Percentiles rank a stretch among this genome's conserved stretches.
Evolutionary conservation across 2,888 invertebrate species (phyloP).

Genomic region (Aproaerema taeniolella): DNA sequence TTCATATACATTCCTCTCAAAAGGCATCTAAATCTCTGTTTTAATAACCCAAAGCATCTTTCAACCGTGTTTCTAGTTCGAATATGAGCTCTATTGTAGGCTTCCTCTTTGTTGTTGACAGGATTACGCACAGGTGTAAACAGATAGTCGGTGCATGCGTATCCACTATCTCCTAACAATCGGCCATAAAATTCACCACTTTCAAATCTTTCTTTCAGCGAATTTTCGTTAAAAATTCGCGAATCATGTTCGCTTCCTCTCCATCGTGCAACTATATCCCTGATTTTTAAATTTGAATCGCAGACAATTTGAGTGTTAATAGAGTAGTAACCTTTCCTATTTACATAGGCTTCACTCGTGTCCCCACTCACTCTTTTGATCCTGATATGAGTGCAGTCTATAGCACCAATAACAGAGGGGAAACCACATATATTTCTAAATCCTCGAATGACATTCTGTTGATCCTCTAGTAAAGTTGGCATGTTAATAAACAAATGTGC

Average conservation of each 20-base stretch:
- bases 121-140: conserved; percentile 21
- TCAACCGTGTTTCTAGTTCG: conserved; percentile 22
- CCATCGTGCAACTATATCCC: conserved; percentile 28
- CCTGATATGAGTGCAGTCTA: conserved; percentile 19
- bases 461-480: too few relatives aligned
- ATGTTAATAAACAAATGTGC: too few relatives aligned
- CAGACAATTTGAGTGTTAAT: conserved; percentile 27
- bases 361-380: conserved; percentile 14
- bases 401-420: conserved; percentile 12
- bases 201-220: conserved; percentile 12
- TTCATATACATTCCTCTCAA: conserved; percentile 28
- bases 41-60: conserved; percentile 27
- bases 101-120: conserved; percentile 9
- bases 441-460: too few relatives aligned
- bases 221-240: conserved; percentile 17
- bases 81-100: conserved; percentile 22
- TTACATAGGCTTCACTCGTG: conserved; percentile 11
- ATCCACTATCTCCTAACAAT: conserved; percentile 27
- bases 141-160: conserved; percentile 23
- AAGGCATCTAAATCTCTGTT: conserved; percentile 30
- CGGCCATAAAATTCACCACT: conserved; percentile 15
- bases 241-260: conserved; percentile 26
- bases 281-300: conserved; percentile 21
- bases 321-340: conserved; percentile 10
- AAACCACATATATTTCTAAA: conserved; percentile 15